These are phyloP conservation scores for Cryptophagus acutangulus DNA, from an alignment of 2,888 invertebrate species.

Conservation along the genomic window DNA sequence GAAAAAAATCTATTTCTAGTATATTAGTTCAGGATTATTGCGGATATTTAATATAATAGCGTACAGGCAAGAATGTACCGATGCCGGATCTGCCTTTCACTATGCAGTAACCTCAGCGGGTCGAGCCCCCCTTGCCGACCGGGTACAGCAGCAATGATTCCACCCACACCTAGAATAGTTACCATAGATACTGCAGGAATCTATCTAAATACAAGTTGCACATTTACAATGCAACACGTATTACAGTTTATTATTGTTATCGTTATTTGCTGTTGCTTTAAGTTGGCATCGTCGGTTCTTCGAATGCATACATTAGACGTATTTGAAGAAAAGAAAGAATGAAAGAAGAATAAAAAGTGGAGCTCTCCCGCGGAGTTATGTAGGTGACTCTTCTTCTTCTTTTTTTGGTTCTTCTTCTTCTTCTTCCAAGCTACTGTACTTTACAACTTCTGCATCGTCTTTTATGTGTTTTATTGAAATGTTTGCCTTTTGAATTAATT, in stretches of 20 bases:
- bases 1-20: too few species aligned
- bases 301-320: slow-evolving; percentile 22
- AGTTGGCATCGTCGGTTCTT: slow-evolving; percentile 10
- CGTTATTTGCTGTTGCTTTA: slow-evolving; percentile 29
- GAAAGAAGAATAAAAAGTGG: too few species aligned
- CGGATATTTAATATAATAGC: too few species aligned
- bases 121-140: slow-evolving; percentile 36
- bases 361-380: too few species aligned
- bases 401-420: too few species aligned
- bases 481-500: too few species aligned
- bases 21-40: too few species aligned
- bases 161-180: slow-evolving; percentile 46
- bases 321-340: too few species aligned
- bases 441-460: too few species aligned
- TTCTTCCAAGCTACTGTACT: too few species aligned
- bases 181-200: slow-evolving; percentile 39
- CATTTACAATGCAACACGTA: slow-evolving; percentile 43
- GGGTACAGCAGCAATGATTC: slow-evolving; percentile 43
- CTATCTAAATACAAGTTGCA: slow-evolving; percentile 41
- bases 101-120: slow-evolving; percentile 42
- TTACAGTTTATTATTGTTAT: slow-evolving; percentile 41
- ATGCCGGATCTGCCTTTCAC: slow-evolving; percentile 48
- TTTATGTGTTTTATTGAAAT: too few species aligned
- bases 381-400: too few species aligned
- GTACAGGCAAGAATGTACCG: slow-evolving; percentile 27